Evolutionary conservation across 2,888 invertebrate genomes (phyloP), one percentile per base, ranked within the genome.

Genomic region (Lithosia quadra): DNA sequence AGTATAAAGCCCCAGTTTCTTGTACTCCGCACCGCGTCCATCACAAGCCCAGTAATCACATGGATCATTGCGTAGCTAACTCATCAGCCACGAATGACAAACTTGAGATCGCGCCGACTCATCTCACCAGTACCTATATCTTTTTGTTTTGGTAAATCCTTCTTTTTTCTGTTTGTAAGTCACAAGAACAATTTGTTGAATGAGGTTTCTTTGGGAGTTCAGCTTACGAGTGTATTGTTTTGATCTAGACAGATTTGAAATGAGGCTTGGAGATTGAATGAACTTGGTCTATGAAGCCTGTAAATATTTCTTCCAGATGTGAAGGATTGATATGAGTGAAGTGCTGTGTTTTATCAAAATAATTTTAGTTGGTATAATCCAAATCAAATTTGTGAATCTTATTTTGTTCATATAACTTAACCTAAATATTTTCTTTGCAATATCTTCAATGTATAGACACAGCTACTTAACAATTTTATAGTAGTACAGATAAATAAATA

Each of bases 71-170:
- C 81, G 79, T 78, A 74, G 82, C 80, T 74, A 81, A 77, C 86
- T 84, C 86, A 86, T 86, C 85, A 84, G 81, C 84, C 82, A 80
- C 83, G 82, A 82, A 82, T 82, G 86, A 85, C 85, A 82, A 82
- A 75, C 77, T 78, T 74, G 74, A 76, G 76, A 77, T 84, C 77
- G 70, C 77, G 86, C 81, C 76, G 79, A 78, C 83, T 86, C 86
- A 86, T 84, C 77, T 49, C 73, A 49, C 67, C 68, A 79, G 68
- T 64, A 65, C 69, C 71, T 75, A 71, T 63, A 77, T 77, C 75
- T 69, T 72, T 70, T 68, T 75, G 68, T 75, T 80, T 80, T 71
- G 53, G 43, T 63, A 71, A 80, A 74, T 62, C 53, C 49, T 62
- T 59, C 34, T 43, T 65, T 66, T 63, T 63, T 76, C 69, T 68